Conservation (phyloP, 2,888 invertebrate genomes). For the Chydorus sphaericus region DNA sequence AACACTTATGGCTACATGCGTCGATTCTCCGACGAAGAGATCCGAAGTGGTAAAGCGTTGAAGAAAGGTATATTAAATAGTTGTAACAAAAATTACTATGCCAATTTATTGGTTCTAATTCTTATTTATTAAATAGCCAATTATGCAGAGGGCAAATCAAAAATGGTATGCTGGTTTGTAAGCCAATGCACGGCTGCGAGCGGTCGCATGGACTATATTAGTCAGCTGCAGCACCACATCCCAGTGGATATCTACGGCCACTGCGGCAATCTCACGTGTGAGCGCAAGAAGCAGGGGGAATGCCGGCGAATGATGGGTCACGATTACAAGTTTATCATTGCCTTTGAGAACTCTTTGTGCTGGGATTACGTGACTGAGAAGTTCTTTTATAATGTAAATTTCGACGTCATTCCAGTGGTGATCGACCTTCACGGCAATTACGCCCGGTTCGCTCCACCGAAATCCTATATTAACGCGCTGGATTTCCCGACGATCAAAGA, state of each 20-base stretch:
- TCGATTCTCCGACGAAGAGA: neutral
- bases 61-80: neutral
- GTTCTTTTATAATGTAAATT: constrained; percentile 24
- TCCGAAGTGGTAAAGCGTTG: neutral
- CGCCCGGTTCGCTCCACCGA: constrained; percentile 20
- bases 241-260: neutral
- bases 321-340: constrained; percentile 32
- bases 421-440: constrained; percentile 23
- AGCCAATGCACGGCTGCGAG: neutral
- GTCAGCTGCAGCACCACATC: neutral
- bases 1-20: constrained; percentile 1
- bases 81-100: too few relatives aligned
- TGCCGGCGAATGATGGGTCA: constrained; percentile 30
- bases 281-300: constrained; percentile 12
- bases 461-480: constrained; percentile 23
- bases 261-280: neutral
- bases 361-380: constrained; percentile 34
- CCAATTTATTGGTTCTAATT: too few relatives aligned
- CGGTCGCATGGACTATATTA: neutral
- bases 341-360: constrained; percentile 34
- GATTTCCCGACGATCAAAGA: constrained; percentile 22
- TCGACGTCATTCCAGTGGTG: constrained; percentile 24
- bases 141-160: too few relatives aligned
- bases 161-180: neutral
- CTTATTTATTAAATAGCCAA: too few relatives aligned